Conservation (phyloP, 2,113 vertebrate genomes). For the Paradoxurus hermaphroditus region DNA sequence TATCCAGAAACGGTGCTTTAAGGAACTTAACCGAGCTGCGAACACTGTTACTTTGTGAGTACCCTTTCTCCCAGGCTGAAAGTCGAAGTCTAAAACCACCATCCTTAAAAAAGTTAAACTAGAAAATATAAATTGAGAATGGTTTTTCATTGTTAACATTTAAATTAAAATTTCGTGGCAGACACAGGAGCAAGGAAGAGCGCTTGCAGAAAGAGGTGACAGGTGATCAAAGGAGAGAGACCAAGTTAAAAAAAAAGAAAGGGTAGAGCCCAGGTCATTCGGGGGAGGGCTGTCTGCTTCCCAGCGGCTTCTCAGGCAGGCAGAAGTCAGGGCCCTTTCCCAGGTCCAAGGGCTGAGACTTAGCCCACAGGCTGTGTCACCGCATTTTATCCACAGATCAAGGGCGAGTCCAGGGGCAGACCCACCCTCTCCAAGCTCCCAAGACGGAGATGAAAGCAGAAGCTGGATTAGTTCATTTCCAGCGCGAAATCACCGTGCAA, state of each 20-base stretch:
- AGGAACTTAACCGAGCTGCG: neutral
- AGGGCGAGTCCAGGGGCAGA: neutral
- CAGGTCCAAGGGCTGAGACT: neutral
- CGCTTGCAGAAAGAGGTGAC: neutral
- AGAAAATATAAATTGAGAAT: neutral
- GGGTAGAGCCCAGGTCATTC: neutral
- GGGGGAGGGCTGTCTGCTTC: neutral
- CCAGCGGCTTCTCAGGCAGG: neutral
- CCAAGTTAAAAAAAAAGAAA: neutral
- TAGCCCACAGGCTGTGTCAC: neutral
- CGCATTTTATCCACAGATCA: neutral
- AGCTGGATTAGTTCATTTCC: neutral
- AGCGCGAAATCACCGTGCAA: neutral
- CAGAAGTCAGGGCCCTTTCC: neutral
- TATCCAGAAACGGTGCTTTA: neutral
- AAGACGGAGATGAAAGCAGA: slow-evolving; percentile 35
- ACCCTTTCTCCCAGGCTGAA: neutral
- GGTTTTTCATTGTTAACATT: neutral
- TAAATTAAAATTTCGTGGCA: slow-evolving; percentile 3
- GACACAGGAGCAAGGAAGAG: neutral
- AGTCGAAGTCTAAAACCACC: neutral
- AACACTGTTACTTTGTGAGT: neutral
- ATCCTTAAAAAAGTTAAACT: neutral
- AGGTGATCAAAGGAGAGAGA: neutral
- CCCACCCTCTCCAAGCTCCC: neutral